These are phyloP conservation scores for Sphecodes monilicornis DNA, from an alignment of 2,888 invertebrate species.

Conservation along the genomic window DNA sequence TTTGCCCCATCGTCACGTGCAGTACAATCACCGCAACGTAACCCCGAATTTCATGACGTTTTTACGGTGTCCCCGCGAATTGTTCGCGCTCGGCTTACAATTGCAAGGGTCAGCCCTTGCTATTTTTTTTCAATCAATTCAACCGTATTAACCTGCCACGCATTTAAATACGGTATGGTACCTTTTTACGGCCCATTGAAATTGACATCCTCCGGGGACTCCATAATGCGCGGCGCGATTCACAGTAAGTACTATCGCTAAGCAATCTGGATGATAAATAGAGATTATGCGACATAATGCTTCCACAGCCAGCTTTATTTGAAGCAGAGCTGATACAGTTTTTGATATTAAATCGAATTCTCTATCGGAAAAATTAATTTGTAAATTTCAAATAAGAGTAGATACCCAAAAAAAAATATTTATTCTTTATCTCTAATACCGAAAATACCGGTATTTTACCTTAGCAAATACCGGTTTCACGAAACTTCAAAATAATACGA, in stretches of 20 bases:
- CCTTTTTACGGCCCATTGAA: slow-evolving; percentile 8
- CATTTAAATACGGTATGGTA: slow-evolving; percentile 26
- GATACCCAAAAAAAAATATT: too few species aligned
- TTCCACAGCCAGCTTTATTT: too few species aligned
- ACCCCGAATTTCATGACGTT: slow-evolving; percentile 53
- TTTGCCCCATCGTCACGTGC: slow-evolving; percentile 54
- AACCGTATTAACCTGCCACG: slow-evolving; percentile 38
- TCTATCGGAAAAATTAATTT: too few species aligned
- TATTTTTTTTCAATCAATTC: slow-evolving; percentile 64
- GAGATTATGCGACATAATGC: too few species aligned
- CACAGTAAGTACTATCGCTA: neutral
- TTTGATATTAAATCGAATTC: too few species aligned
- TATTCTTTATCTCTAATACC: too few species aligned
- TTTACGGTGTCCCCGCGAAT: slow-evolving; percentile 44
- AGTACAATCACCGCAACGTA: slow-evolving; percentile 55
- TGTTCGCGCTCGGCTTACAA: slow-evolving; percentile 18
- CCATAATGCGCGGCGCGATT: neutral
- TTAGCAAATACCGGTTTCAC: too few species aligned
- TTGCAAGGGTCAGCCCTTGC: slow-evolving; percentile 28
- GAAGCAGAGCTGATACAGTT: too few species aligned
- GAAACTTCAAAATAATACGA: too few species aligned
- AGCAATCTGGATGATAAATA: neutral
- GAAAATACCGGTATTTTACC: too few species aligned
- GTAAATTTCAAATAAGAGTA: too few species aligned
- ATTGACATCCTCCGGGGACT: neutral